These are phyloP conservation scores for Lynx canadensis DNA, from an alignment of 2,113 vertebrate species.

Conservation along the genomic window DNA sequence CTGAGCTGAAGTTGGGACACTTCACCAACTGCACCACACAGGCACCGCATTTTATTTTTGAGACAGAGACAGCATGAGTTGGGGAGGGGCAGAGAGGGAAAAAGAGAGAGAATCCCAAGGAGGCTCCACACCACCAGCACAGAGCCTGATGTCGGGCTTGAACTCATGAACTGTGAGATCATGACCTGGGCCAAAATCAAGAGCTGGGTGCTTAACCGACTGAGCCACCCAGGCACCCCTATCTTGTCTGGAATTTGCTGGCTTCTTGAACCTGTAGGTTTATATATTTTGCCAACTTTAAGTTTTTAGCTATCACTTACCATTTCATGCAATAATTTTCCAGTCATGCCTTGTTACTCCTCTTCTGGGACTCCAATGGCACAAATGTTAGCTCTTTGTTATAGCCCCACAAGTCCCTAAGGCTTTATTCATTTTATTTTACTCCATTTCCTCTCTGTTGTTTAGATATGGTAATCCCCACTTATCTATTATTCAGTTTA, in stretches of 20 bases:
- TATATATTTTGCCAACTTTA: neutral
- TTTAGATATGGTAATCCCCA: neutral
- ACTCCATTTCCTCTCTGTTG: conserved; percentile 13
- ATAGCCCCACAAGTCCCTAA: neutral
- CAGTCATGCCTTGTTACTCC: neutral
- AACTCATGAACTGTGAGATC: no score
- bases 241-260: neutral
- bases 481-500: neutral
- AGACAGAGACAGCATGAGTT: no score
- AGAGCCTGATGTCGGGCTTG: no score
- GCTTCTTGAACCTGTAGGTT: neutral
- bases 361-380: neutral
- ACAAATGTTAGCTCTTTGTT: neutral
- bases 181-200: no score
- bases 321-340: neutral
- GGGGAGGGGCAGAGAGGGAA: no score
- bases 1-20: no score
- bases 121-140: no score
- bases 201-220: no score
- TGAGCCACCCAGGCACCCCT: neutral
- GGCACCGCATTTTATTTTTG: no score
- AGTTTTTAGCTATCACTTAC: neutral
- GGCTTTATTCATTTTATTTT: conserved; percentile 27
- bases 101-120: no score
- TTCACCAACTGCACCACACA: no score